A percentile compares a stretch with the other conserved stretches of the same genome.
These are phyloP conservation scores for Xenus cinereus DNA, from an alignment of 2,113 vertebrate species.

Conservation along the genomic window DNA sequence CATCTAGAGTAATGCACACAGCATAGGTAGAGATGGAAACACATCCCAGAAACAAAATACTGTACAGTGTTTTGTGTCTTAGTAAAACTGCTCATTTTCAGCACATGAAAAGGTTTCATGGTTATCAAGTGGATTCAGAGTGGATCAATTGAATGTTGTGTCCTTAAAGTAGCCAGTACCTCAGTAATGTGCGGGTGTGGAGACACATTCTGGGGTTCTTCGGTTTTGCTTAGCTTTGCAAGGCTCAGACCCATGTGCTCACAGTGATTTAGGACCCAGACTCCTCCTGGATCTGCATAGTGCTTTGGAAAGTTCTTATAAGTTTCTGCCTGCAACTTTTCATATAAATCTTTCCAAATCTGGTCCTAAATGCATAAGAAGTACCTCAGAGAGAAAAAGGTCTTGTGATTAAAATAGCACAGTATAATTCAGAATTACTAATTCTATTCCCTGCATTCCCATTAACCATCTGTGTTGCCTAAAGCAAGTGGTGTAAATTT, in stretches of 20 bases:
- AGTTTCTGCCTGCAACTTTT: background rate
- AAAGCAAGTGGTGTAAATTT: background rate
- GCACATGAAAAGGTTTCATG: background rate
- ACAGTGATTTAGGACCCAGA: background rate
- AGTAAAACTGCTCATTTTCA: background rate
- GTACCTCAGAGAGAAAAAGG: background rate
- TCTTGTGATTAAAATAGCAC: conserved; percentile 20
- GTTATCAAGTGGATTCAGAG: background rate
- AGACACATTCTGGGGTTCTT: background rate
- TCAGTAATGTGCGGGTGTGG: background rate
- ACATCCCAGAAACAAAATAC: background rate
- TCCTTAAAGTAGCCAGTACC: background rate
- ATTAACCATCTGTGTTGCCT: conserved; percentile 11
- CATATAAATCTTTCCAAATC: background rate
- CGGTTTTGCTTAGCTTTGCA: background rate
- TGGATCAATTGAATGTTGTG: background rate
- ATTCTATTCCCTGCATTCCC: background rate
- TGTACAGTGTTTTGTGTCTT: background rate
- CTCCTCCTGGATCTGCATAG: background rate
- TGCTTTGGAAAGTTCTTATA: background rate
- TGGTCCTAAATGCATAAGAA: background rate
- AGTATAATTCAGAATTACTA: background rate
- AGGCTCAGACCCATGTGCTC: background rate
- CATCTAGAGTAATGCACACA: background rate
- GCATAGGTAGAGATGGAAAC: background rate